Evolutionary conservation across 2,888 invertebrate species (phyloP).

Genomic region (Cheilosia pagana): DNA sequence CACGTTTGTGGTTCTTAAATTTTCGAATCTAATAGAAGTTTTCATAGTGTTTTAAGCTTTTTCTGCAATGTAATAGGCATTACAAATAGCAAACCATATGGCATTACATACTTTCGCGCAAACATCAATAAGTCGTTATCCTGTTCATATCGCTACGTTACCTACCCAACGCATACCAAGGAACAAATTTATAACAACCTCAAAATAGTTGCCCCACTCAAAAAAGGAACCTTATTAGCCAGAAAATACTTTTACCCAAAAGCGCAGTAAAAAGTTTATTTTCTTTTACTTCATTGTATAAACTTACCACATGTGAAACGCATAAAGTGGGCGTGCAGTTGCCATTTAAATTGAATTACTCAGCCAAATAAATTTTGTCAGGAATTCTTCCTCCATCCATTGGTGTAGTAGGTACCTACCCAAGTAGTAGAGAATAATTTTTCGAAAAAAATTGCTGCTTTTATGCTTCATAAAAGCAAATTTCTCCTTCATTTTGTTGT

Average conservation of each 20-base stretch:
- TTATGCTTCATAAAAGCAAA: constrained; percentile 69
- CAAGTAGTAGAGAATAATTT: constrained; percentile 35
- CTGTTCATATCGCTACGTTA: too few species aligned
- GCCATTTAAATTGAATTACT: constrained; percentile 59
- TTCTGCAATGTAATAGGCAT: too few species aligned
- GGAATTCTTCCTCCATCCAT: constrained; percentile 27
- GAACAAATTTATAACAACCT: background rate
- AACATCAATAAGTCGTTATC: too few species aligned
- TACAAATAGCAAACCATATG: too few species aligned
- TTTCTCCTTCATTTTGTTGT: constrained; percentile 61
- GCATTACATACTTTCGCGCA: too few species aligned
- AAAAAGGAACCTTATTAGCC: constrained; percentile 36
- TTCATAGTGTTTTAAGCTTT: too few species aligned
- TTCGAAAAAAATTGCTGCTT: constrained; percentile 53
- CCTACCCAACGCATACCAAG: background rate
- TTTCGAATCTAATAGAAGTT: too few species aligned
- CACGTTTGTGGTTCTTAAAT: too few species aligned
- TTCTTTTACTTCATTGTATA: constrained; percentile 10
- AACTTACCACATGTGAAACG: constrained; percentile 37
- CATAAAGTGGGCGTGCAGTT: constrained; percentile 34
- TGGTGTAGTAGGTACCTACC: constrained; percentile 11
- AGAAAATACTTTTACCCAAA: constrained; percentile 8
- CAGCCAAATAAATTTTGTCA: constrained; percentile 65
- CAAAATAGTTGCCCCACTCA: background rate
- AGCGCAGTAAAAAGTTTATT: constrained; percentile 39